These are phyloP conservation scores for Zaprionus ornatus DNA, from an alignment of 1,140 invertebrate genomes.

Conservation along the genomic window DNA sequence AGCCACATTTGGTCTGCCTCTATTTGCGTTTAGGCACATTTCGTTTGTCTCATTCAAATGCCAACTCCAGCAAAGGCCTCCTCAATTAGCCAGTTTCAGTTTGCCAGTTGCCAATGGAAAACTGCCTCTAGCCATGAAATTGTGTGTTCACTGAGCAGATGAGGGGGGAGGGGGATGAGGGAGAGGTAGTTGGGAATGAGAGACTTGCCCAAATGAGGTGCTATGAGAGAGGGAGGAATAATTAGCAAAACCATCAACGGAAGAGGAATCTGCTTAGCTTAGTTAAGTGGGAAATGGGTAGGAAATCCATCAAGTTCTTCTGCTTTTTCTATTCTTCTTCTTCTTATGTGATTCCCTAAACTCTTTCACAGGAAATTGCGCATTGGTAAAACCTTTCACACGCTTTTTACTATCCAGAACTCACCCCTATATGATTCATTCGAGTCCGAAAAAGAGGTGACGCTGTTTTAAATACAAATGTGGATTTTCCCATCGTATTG, in stretches of 20 bases:
- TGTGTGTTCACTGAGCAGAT: neutral
- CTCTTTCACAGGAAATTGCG: constrained; percentile 25
- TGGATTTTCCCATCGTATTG: constrained; percentile 41
- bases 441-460: constrained; percentile 2
- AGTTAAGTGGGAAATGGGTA: neutral
- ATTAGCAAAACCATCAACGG: constrained; percentile 28
- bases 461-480: constrained; percentile 12
- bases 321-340: neutral
- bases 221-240: constrained; percentile 3
- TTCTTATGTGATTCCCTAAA: constrained; percentile 10
- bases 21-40: constrained; percentile 54
- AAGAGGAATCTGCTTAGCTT: neutral
- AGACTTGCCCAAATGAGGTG: neutral
- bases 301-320: neutral
- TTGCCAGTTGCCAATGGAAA: constrained; percentile 10
- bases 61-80: constrained; percentile 38
- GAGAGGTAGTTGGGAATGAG: neutral
- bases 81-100: constrained; percentile 50
- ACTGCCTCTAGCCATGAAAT: constrained; percentile 40
- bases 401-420: constrained; percentile 28
- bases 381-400: constrained; percentile 36
- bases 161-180: rapidly evolving
- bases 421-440: constrained; percentile 37
- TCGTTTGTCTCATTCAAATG: constrained; percentile 57
- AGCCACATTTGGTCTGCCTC: constrained; percentile 41